Evolutionary conservation across 2,113 vertebrate genomes (phyloP).

Genomic region (Hippocampus barbouri): DNA sequence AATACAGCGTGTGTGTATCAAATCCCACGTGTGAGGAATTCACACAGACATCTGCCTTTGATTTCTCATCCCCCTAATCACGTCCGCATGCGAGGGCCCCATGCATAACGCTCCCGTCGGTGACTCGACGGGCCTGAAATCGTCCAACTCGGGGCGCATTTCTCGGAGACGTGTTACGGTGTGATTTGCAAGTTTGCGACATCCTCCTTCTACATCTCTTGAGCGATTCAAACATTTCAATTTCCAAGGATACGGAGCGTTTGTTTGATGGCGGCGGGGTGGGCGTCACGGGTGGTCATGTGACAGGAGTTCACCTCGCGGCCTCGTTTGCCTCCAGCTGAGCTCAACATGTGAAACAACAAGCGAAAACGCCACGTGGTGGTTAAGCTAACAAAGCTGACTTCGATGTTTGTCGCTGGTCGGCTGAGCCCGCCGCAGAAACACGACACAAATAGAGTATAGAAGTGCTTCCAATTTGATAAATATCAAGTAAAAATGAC

Average conservation of each 20-base stretch:
- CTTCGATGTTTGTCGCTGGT: not conserved
- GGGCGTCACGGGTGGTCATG: conserved; percentile 45
- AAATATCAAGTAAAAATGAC: not conserved
- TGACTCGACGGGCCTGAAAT: conserved; percentile 4
- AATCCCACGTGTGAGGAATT: conserved; percentile 33
- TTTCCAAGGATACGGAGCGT: not conserved
- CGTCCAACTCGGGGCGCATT: not conserved
- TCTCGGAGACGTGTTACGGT: not conserved
- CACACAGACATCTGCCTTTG: conserved; percentile 26
- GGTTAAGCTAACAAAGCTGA: not conserved
- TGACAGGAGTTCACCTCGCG: conserved; percentile 34
- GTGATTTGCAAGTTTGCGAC: not conserved
- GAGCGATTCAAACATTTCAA: not conserved
- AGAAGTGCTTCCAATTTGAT: not conserved
- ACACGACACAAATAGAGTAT: not conserved
- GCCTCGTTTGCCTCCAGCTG: conserved; percentile 8
- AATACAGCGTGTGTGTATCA: not conserved
- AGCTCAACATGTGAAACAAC: conserved; percentile 46
- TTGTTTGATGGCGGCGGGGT: not conserved
- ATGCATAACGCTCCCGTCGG: not conserved
- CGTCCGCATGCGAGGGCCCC: conserved; percentile 17
- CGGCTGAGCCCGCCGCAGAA: not conserved
- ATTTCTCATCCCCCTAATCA: conserved; percentile 33
- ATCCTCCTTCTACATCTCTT: conserved; percentile 6
- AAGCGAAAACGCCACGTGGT: not conserved